Percentiles rank a stretch among this genome's conserved stretches.
Conservation (phyloP, 2,797 vertebrate genomes). For the Philypnodon macrostomus region DNA sequence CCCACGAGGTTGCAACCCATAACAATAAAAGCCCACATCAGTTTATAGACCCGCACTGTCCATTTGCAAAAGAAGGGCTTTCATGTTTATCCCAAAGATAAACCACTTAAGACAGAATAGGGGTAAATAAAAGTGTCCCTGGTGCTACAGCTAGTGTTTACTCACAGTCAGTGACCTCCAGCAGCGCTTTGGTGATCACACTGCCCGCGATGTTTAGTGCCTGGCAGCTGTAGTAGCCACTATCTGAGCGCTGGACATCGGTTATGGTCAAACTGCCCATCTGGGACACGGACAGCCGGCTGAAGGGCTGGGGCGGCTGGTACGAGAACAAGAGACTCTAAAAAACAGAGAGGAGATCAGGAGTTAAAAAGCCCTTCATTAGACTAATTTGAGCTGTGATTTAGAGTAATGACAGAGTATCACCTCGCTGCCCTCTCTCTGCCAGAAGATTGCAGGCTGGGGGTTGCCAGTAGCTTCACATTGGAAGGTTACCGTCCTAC, state of each 20-base stretch:
- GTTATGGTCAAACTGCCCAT: constrained; percentile 91
- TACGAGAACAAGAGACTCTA: constrained; percentile 94
- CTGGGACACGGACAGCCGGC: constrained; percentile 91
- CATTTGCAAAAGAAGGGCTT: constrained; percentile 3
- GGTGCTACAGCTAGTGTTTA: constrained; percentile 31
- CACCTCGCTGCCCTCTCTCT: constrained; percentile 95
- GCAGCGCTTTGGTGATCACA: constrained; percentile 92
- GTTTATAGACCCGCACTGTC: constrained; percentile 14
- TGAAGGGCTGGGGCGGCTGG: constrained; percentile 89
- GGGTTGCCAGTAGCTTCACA: constrained; percentile 93
- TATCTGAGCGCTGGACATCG: constrained; percentile 86
- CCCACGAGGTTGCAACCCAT: constrained; percentile 28
- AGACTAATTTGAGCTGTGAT: constrained; percentile 20
- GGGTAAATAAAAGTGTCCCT: constrained; percentile 12
- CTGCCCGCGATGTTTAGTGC: constrained; percentile 94
- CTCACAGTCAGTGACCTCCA: constrained; percentile 94
- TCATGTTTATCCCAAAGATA: constrained; percentile 21
- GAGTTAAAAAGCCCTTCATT: constrained; percentile 25
- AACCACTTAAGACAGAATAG: constrained; percentile 16
- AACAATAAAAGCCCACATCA: constrained; percentile 14
- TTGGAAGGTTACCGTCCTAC: constrained; percentile 91
- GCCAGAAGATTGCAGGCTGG: constrained; percentile 95
- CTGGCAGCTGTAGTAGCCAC: constrained; percentile 94
- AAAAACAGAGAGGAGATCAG: constrained; percentile 34
- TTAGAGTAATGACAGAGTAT: constrained; percentile 42